A percentile compares a stretch with the other conserved stretches of the same genome.
phyloP scores from a whole-genome alignment of 2,113 vertebrate species.

The Oryzias melastigma region DNA sequence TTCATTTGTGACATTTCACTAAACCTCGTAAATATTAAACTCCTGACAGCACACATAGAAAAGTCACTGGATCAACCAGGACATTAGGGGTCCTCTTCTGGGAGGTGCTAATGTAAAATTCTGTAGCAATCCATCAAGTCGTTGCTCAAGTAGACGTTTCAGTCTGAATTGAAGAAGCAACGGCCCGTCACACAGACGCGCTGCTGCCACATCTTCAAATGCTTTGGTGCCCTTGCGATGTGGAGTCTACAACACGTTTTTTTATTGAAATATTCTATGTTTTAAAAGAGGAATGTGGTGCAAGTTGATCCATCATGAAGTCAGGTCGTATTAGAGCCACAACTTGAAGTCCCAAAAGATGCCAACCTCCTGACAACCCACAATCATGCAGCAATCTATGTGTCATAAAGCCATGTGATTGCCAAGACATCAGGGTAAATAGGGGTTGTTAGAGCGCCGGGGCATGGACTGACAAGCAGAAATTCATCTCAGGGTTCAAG shows the following conservation, averaged over 20 bases:
- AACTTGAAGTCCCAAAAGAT: constrained; percentile 24
- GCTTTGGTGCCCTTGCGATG: background rate
- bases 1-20: constrained; percentile 5
- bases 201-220: background rate
- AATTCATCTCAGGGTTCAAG: constrained; percentile 65
- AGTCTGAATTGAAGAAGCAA: background rate
- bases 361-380: constrained; percentile 23
- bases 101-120: constrained; percentile 3
- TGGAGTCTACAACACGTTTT: too few species aligned
- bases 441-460: constrained; percentile 53
- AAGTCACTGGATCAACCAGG: constrained; percentile 2
- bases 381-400: constrained; percentile 24
- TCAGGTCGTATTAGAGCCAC: constrained; percentile 16
- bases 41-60: background rate
- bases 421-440: constrained; percentile 54
- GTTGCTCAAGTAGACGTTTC: constrained; percentile 3
- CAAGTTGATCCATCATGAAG: constrained; percentile 9
- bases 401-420: constrained; percentile 45
- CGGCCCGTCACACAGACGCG: background rate
- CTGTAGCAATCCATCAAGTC: constrained; percentile 4
- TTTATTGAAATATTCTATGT: background rate
- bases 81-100: constrained; percentile 17
- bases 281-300: background rate
- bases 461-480: constrained; percentile 56
- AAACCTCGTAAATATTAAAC: constrained; percentile 3